Evolutionary conservation across 64 coral and sea anemone species (phyloP).

Genomic region (Porites lutea): DNA sequence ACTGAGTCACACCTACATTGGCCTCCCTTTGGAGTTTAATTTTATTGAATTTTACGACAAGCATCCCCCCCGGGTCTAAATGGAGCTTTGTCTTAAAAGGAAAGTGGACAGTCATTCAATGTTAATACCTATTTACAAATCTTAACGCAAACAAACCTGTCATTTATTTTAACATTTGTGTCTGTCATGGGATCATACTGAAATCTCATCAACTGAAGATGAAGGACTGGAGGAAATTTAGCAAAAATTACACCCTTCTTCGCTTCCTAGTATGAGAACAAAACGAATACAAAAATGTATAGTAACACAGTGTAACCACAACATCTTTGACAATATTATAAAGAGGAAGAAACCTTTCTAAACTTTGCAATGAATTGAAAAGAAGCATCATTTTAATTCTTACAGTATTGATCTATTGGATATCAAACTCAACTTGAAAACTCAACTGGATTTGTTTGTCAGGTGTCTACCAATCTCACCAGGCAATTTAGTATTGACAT

Average conservation of each 20-base stretch:
- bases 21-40: no score
- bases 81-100: neutral
- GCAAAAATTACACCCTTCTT: constrained; percentile 95
- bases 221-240: constrained; percentile 88
- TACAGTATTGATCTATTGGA: no score
- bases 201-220: constrained; percentile 98
- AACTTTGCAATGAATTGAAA: no score
- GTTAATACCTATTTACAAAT: neutral
- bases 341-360: neutral
- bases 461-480: no score
- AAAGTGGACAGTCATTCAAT: neutral
- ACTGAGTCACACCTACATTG: no score
- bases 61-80: no score
- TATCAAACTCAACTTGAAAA: no score
- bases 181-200: constrained; percentile 98
- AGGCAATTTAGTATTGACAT: no score
- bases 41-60: no score
- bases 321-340: neutral
- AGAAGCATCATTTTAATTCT: no score
- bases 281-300: neutral
- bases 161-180: constrained; percentile 99
- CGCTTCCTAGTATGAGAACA: constrained; percentile 78
- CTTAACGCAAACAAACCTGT: constrained; percentile 75
- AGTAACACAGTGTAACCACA: neutral
- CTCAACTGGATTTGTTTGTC: no score